A percentile compares a stretch with the other conserved stretches of the same genome.
Conservation (phyloP, 2,888 invertebrate genomes). For the Acrocyrtus sp. region DNA sequence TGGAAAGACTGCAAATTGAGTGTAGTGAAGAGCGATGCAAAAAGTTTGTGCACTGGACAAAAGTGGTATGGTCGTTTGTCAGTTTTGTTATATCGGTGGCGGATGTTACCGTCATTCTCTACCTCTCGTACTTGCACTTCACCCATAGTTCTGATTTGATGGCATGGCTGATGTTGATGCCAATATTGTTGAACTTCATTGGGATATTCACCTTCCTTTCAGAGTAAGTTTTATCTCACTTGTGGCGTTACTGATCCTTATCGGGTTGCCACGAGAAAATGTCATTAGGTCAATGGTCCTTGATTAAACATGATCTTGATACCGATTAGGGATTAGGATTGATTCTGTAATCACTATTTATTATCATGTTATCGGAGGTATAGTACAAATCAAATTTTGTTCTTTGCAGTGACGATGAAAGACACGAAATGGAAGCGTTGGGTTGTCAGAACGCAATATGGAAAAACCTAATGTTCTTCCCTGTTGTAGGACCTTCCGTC, state of each 20-base stretch:
- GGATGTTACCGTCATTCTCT: constrained; percentile 50
- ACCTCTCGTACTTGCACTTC: constrained; percentile 51
- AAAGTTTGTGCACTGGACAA: constrained; percentile 20
- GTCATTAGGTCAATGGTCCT: no score
- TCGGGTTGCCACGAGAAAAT: no score
- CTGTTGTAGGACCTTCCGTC: constrained; percentile 48
- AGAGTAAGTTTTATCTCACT: constrained; percentile 44
- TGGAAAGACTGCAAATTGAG: constrained; percentile 9
- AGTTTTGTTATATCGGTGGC: constrained; percentile 43
- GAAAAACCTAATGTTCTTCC: constrained; percentile 54
- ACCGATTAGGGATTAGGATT: no score
- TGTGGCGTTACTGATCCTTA: background rate
- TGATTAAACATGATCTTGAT: no score
- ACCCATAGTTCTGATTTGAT: constrained; percentile 46
- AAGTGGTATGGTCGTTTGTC: constrained; percentile 47
- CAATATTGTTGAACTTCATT: constrained; percentile 47
- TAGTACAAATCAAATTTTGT: background rate
- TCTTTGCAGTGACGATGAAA: constrained; percentile 38
- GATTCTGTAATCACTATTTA: background rate
- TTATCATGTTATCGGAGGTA: no score
- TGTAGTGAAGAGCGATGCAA: background rate
- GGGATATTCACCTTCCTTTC: constrained; percentile 54
- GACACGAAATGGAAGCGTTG: constrained; percentile 45
- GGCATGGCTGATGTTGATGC: constrained; percentile 51
- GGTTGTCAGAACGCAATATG: constrained; percentile 22